These are phyloP conservation scores for Macaca mulatta DNA, from an alignment of 2,113 vertebrate species.

Conservation along the genomic window DNA sequence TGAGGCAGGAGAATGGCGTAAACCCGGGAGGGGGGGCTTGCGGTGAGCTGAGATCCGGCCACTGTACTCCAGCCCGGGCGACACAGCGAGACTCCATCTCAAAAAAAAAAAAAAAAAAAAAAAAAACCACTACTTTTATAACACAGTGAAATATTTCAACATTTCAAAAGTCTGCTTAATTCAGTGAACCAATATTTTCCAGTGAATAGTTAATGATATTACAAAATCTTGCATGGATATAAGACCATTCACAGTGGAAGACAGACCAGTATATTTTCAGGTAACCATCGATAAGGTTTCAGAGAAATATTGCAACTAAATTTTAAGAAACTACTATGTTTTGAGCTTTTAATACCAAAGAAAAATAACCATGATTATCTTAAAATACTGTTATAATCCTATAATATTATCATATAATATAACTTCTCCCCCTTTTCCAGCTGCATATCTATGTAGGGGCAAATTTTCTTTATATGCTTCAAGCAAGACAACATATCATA, in stretches of 20 bases:
- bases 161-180: constrained; percentile 7
- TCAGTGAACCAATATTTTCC: constrained; percentile 4
- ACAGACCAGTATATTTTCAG: background rate
- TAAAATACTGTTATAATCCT: background rate
- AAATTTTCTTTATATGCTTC: background rate
- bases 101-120: too few species aligned
- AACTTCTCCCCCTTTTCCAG: background rate
- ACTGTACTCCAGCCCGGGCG: too few species aligned
- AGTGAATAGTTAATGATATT: background rate
- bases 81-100: too few species aligned
- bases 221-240: background rate
- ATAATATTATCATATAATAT: background rate
- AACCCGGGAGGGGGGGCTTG: too few species aligned
- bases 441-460: too few species aligned
- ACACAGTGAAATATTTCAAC: background rate
- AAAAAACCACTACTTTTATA: background rate
- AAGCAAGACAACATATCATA: background rate
- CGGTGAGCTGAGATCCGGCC: too few species aligned
- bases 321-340: background rate
- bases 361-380: background rate
- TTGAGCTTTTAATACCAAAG: background rate
- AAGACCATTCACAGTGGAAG: background rate
- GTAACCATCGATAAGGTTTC: background rate
- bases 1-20: too few species aligned
- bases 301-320: background rate